Base-by-base conservation (phyloP, 2,888 invertebrate genomes). In the Parnassius glacialis region DNA sequence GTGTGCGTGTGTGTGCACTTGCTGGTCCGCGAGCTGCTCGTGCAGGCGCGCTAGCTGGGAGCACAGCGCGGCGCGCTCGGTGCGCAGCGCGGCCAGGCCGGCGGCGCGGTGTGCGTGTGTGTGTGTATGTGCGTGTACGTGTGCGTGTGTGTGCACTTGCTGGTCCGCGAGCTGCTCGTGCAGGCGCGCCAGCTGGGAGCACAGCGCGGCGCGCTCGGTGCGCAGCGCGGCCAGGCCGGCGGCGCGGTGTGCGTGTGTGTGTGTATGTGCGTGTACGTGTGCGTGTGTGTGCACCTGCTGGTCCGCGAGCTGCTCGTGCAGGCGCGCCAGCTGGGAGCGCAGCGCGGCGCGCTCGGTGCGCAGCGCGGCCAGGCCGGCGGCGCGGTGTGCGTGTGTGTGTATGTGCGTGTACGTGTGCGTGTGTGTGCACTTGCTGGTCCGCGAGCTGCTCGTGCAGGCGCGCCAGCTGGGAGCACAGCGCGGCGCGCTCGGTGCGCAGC, bases 61-160 rank as follows among this genome's bases (percentile, higher is more conserved):
- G 9, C 73, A 57, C 56, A 84, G 74, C 57, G 69, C 71, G 10
- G 67, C 61, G 0, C 83, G 62, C 72, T 87, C 83, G 11, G 64
- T 65, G 11, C 69, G 67, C 64, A 79, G 68, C 16, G 65, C 69
- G 20, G 73, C 74, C 2, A 74, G 64, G 9, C 72, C 68, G 52
- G 61, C 71, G 2, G 67, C 65, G 44, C 1, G 20, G 43, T 43
- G 43, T 9, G 43, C 3, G 3, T 9, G 43, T 9, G 1, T 2
- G 43, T 43, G 43, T 2, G 43, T 1, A 2, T 3, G 43, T 3
- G 43, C 3, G 43, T 43, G 43, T 9, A 1, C 3, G 43, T 11
- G 11, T 3, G 3, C 11, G 11, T 11, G 51, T 20, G 51, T 20
- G 20, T 20, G 20, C 2, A 2, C 2, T 1, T 20, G 20, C 20